phyloP scores from a whole-genome alignment of 2,888 invertebrate species.

The Parthenolecanium corni region DNA sequence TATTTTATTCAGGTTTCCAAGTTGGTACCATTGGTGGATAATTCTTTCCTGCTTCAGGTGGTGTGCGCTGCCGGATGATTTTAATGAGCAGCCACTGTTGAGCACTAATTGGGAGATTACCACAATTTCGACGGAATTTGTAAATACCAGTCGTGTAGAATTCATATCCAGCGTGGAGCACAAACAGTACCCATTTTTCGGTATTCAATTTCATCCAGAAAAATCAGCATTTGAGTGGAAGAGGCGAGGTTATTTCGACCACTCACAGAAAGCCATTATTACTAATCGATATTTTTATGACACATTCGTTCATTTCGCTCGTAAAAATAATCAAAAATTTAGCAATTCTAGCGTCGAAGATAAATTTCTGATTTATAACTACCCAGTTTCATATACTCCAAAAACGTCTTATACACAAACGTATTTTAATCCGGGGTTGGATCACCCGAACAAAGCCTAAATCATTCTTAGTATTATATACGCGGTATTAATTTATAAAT shows the following conservation, averaged over 20 bases:
- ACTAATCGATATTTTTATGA: constrained; percentile 30
- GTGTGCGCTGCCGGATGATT: not conserved
- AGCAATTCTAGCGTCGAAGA: not conserved
- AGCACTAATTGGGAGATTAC: constrained; percentile 12
- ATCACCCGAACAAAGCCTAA: too few species aligned
- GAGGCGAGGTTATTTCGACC: constrained; percentile 2
- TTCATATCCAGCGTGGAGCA: constrained; percentile 31
- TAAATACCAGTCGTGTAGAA: constrained; percentile 8
- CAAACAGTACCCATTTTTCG: constrained; percentile 30
- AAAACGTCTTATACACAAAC: too few species aligned
- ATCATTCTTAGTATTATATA: too few species aligned
- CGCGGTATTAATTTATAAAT: too few species aligned
- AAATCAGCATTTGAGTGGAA: constrained; percentile 29
- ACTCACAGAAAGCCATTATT: constrained; percentile 18
- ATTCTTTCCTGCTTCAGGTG: not conserved
- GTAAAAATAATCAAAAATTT: constrained; percentile 23
- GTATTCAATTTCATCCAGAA: constrained; percentile 32
- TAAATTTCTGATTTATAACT: constrained; percentile 15
- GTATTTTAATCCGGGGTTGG: too few species aligned
- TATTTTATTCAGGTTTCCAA: too few species aligned
- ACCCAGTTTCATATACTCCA: not conserved
- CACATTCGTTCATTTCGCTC: constrained; percentile 20
- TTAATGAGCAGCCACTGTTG: not conserved
- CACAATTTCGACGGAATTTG: not conserved
- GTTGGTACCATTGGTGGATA: too few species aligned